Percentiles rank a stretch among this genome's conserved stretches.
Evolutionary conservation across 2,888 invertebrate species (phyloP).

Genomic region (Xanthia icteritia): DNA sequence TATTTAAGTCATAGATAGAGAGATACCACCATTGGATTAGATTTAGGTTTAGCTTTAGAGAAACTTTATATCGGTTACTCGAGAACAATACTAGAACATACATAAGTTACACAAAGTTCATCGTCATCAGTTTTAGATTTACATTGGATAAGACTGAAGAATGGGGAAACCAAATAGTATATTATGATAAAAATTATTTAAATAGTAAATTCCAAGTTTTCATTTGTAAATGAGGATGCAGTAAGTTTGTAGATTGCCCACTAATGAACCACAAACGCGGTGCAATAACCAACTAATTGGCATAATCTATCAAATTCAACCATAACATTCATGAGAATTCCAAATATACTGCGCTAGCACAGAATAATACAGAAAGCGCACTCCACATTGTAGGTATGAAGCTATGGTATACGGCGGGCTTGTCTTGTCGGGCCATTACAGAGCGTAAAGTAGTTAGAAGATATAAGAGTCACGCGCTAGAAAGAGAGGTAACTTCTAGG

Average conservation of each 20-base stretch:
- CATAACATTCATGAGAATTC: constrained; percentile 41
- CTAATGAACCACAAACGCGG: constrained; percentile 58
- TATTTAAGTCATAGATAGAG: background rate
- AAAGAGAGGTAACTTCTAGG: too few species aligned
- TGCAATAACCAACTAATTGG: constrained; percentile 49
- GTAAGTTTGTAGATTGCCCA: constrained; percentile 37
- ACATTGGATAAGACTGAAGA: background rate
- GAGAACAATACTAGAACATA: too few species aligned
- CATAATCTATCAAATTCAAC: constrained; percentile 50
- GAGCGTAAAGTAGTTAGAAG: too few species aligned
- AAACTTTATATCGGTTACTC: too few species aligned
- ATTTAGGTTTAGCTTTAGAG: too few species aligned
- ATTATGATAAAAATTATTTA: background rate
- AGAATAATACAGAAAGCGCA: too few species aligned
- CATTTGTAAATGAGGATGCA: constrained; percentile 7
- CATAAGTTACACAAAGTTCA: too few species aligned
- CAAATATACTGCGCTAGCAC: constrained; percentile 21
- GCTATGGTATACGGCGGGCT: too few species aligned
- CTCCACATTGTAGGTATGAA: too few species aligned
- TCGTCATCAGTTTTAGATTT: too few species aligned
- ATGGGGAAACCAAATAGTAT: background rate
- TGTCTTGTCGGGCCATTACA: too few species aligned
- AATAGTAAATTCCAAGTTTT: background rate
- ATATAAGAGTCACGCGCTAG: too few species aligned
- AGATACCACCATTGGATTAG: background rate